A percentile compares a stretch with the other conserved stretches of the same genome.
Conservation (phyloP, 2,113 vertebrate genomes). For the Panthera tigris region DNA sequence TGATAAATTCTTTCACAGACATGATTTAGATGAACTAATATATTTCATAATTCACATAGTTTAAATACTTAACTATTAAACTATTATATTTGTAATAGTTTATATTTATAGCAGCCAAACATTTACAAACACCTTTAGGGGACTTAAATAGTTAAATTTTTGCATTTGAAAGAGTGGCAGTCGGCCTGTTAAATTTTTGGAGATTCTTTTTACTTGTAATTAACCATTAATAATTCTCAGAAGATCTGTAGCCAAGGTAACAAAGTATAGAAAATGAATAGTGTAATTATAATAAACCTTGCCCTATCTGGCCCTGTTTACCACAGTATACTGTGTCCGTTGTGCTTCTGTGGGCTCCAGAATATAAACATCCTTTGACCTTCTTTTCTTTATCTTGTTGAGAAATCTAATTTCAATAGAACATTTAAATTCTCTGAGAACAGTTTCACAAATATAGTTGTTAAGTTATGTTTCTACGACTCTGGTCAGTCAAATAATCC, state of each 20-base stretch:
- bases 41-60: background rate
- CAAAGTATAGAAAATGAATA: background rate
- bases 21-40: background rate
- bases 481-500: background rate
- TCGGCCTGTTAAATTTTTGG: background rate
- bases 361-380: background rate
- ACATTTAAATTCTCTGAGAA: conserved; percentile 21
- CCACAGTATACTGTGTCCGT: background rate
- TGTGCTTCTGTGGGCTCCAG: background rate
- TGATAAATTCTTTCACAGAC: background rate
- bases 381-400: background rate
- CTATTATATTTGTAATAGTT: background rate
- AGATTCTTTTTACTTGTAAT: conserved; percentile 13
- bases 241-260: conserved; percentile 9
- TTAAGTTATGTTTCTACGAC: conserved; percentile 22
- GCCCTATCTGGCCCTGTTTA: background rate
- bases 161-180: background rate
- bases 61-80: background rate
- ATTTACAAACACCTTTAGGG: background rate
- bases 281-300: background rate
- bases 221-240: background rate
- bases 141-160: background rate
- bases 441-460: background rate
- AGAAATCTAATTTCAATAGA: background rate
- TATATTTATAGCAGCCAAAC: background rate